Conservation (phyloP, 2,113 vertebrate genomes). For the Deroptyus accipitrinus region DNA sequence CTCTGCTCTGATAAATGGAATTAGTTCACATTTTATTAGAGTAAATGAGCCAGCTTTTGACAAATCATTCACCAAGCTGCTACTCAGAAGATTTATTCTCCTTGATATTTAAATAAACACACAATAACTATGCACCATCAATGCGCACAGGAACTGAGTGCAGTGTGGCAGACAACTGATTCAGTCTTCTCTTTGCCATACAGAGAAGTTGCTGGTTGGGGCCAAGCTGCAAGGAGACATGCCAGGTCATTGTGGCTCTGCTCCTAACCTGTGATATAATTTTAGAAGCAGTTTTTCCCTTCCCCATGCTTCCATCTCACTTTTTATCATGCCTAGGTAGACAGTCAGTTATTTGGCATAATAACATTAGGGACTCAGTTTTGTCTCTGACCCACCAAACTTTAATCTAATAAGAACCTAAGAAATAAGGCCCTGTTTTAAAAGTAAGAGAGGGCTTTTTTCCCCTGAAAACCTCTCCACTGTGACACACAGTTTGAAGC, state of each 20-base stretch:
- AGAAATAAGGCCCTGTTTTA: not conserved
- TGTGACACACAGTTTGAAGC: not conserved
- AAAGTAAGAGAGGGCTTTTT: not conserved
- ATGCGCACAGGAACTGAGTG: not conserved
- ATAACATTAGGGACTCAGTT: not conserved
- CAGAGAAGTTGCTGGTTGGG: not conserved
- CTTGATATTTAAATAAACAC: constrained; percentile 28
- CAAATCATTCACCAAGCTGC: constrained; percentile 16
- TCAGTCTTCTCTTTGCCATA: not conserved
- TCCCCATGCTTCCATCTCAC: not conserved
- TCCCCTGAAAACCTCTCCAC: constrained; percentile 22
- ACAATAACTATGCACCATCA: not conserved
- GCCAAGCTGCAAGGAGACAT: not conserved
- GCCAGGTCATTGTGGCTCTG: not conserved
- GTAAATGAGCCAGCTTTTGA: constrained; percentile 7
- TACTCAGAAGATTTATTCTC: not conserved
- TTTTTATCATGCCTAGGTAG: not conserved
- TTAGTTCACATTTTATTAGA: not conserved
- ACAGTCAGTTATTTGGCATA: not conserved
- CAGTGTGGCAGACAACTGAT: not conserved
- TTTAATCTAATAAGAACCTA: not conserved
- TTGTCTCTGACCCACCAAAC: not conserved
- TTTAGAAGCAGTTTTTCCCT: not conserved
- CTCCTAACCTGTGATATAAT: not conserved
- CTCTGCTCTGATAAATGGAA: not conserved